Evolutionary conservation across 2,888 invertebrate genomes (phyloP).

Genomic region (Urechis unicinctus): DNA sequence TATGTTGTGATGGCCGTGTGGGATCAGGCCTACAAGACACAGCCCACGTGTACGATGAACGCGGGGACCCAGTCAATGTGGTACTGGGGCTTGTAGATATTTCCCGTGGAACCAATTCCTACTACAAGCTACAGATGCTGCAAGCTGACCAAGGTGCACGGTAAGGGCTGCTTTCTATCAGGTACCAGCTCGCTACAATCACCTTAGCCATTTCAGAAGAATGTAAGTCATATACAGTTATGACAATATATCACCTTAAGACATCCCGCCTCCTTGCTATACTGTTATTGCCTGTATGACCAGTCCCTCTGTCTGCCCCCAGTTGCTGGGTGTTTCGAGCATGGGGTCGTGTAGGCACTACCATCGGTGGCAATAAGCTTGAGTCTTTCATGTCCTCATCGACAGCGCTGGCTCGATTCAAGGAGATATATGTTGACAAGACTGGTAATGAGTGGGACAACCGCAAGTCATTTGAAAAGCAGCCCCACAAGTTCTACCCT

Average conservation of each 20-base stretch:
- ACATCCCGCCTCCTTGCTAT: too few species aligned
- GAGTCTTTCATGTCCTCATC: conserved; percentile 33
- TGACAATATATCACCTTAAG: too few species aligned
- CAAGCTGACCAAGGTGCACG: conserved; percentile 63
- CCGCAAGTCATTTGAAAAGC: conserved; percentile 63
- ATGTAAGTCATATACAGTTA: too few species aligned
- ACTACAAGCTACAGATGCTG: conserved; percentile 86
- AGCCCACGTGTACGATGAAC: conserved; percentile 66
- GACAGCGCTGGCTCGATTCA: conserved; percentile 57
- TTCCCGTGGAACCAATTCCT: conserved; percentile 81
- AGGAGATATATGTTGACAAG: conserved; percentile 66
- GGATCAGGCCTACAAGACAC: conserved; percentile 60
- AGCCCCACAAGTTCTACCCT: conserved; percentile 72
- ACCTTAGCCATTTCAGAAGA: too few species aligned
- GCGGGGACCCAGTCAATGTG: conserved; percentile 60
- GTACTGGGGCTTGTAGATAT: conserved; percentile 82
- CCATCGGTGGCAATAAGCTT: conserved; percentile 63
- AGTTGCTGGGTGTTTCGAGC: conserved; percentile 76
- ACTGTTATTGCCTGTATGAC: not conserved
- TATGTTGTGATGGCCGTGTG: not conserved
- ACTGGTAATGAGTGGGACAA: conserved; percentile 74
- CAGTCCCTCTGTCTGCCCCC: not conserved
- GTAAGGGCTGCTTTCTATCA: conserved; percentile 51
- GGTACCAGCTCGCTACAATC: too few species aligned
- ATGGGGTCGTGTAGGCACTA: conserved; percentile 96